Evolutionary conservation across 1,140 invertebrate species (phyloP).

Genomic region (Octopus sinensis): DNA sequence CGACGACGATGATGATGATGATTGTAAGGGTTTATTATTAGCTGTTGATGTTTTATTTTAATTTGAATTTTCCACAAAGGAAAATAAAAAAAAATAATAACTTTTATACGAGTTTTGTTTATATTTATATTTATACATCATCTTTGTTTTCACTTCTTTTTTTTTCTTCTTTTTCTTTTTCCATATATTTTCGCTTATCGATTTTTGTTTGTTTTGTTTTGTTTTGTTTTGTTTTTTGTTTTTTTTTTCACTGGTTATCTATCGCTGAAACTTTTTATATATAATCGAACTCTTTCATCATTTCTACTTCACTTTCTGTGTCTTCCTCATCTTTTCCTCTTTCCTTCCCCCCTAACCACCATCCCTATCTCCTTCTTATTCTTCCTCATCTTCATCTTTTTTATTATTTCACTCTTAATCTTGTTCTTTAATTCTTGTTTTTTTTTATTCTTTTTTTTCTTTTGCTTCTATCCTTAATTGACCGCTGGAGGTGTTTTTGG

Average conservation of each 20-base stretch:
- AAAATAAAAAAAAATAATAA: too few species aligned
- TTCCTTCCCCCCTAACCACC: background rate
- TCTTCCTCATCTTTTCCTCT: background rate
- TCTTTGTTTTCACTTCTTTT: background rate
- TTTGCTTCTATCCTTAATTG: background rate
- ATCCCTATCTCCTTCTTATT: background rate
- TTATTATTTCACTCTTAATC: background rate
- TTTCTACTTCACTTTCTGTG: background rate
- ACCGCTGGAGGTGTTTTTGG: too few species aligned
- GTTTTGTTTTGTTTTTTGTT: background rate
- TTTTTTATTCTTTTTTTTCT: background rate
- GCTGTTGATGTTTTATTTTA: too few species aligned
- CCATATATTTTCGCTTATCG: background rate
- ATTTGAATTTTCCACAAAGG: too few species aligned
- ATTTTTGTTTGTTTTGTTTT: background rate
- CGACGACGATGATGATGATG: too few species aligned
- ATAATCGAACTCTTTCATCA: background rate
- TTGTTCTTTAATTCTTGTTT: background rate
- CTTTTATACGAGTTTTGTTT: background rate
- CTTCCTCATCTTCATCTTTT: background rate
- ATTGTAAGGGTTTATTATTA: too few species aligned
- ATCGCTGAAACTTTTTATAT: too few species aligned
- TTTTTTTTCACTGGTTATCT: background rate
- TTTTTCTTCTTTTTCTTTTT: background rate
- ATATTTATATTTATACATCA: background rate